Conservation (phyloP, 1,140 invertebrate species). For the Planococcus citri region DNA sequence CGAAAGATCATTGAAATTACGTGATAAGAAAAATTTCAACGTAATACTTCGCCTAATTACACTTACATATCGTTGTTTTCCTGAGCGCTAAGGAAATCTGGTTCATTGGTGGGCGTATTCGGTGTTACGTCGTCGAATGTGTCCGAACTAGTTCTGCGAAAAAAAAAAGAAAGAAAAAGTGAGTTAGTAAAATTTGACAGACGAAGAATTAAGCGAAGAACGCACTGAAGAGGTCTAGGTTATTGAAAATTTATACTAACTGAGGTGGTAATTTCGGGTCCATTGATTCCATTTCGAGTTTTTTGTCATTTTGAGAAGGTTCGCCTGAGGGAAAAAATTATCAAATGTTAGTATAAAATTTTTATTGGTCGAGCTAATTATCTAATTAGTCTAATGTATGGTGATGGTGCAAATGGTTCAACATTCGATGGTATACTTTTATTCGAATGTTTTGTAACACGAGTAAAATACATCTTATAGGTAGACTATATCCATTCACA, state of each 20-base stretch:
- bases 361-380: no score
- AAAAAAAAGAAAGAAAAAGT: background rate
- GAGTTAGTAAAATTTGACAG: background rate
- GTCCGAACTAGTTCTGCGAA: background rate
- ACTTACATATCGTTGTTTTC: slow-evolving; percentile 9
- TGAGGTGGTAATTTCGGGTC: background rate
- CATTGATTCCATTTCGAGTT: background rate
- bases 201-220: background rate
- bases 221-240: no score
- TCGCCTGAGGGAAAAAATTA: background rate
- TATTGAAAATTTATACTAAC: background rate
- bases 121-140: background rate
- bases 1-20: background rate
- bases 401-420: no score
- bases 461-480: no score
- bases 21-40: background rate
- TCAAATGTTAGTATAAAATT: no score
- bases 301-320: background rate
- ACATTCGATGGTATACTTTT: no score
- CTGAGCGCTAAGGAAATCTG: background rate
- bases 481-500: no score
- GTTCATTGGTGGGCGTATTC: background rate
- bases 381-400: no score
- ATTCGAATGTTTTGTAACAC: no score
- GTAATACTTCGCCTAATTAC: no score